These are phyloP conservation scores for Metalampra italica DNA, from an alignment of 2,888 invertebrate species.

Conservation along the genomic window DNA sequence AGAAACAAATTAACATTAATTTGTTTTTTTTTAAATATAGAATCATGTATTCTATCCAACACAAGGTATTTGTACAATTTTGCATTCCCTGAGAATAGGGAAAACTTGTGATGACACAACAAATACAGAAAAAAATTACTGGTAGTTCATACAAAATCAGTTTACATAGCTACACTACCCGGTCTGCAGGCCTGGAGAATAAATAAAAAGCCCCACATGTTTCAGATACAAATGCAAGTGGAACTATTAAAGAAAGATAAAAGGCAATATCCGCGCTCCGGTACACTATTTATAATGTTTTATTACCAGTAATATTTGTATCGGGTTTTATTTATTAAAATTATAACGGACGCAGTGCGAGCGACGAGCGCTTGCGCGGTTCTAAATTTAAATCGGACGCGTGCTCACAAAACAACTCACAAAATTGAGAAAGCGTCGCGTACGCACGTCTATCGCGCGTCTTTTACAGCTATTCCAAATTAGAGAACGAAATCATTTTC, in stretches of 20 bases:
- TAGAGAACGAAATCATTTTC: neutral
- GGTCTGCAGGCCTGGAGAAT: neutral
- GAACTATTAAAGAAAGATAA: slow-evolving; percentile 53
- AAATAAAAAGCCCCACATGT: neutral
- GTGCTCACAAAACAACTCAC: slow-evolving; percentile 65
- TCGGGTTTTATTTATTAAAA: slow-evolving; percentile 58
- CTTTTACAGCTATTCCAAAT: slow-evolving; percentile 17
- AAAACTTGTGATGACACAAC: too few relatives aligned
- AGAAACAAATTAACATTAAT: too few relatives aligned
- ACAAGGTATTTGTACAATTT: too few relatives aligned
- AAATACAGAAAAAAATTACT: too few relatives aligned
- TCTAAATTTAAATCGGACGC: slow-evolving; percentile 64
- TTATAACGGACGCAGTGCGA: slow-evolving; percentile 53
- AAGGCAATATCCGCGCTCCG: slow-evolving; percentile 28
- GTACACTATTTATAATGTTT: slow-evolving; percentile 49
- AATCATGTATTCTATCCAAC: too few relatives aligned
- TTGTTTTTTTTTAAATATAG: too few relatives aligned
- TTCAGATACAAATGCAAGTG: slow-evolving; percentile 10
- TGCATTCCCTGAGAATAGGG: too few relatives aligned
- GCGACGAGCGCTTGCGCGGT: slow-evolving; percentile 41
- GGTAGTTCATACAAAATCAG: too few relatives aligned
- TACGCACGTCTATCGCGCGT: slow-evolving; percentile 41
- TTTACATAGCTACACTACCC: too few relatives aligned
- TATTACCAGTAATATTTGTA: slow-evolving; percentile 66
- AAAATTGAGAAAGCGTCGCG: slow-evolving; percentile 54